Evolutionary conservation across 2,797 vertebrate genomes (phyloP), one percentile per base, ranked within the genome.

Genomic region (Nothura maculosa): DNA sequence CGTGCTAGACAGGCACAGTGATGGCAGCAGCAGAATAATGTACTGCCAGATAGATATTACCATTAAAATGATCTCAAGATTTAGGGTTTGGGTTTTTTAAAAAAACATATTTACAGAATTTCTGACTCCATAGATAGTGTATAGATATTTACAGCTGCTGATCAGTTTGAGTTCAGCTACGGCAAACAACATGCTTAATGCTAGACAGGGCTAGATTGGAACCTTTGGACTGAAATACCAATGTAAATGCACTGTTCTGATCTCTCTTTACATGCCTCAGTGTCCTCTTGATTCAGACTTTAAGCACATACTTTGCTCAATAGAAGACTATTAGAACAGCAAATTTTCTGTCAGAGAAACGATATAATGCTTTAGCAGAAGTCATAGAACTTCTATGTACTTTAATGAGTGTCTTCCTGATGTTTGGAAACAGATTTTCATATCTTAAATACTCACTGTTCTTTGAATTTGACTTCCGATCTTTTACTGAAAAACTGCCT

Each of bases 321-420:
- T 40, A 81, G 17, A 82, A 87, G 30, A 62, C 10, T 24, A 38
- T n/a, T 18, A 27, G 15, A 40, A 17, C 6, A 79, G 60, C 90
- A 85, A 30, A 32, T 2, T 22, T 85, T 17, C 67, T 87, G 47
- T 28, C 48, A 57, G 32, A 85, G 57, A 74, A 85, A 78, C n/a
- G 89, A 52, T 25, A 48, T 89, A 10, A 6, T 54, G 48, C n/a
- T 92, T 75, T 62, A 91, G n/a, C 48, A 87, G 52, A 85, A 91
- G 68, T 30, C 36, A n/a, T 12, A 57, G 47, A 82, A 34, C 28
- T 57, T 42, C 57, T 54, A 32, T 12, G 27, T 7, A 57, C n/a
- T n/a, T 72, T 9, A 85, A 64, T 40, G 54, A 81, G 73, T 22
- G 27, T 16, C 10, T 85, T 85, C 61, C 72, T 74, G 40, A 70